Percentiles rank a stretch among this genome's conserved stretches.
Conservation (phyloP, 2,888 invertebrate genomes). For the Athalia circularis region DNA sequence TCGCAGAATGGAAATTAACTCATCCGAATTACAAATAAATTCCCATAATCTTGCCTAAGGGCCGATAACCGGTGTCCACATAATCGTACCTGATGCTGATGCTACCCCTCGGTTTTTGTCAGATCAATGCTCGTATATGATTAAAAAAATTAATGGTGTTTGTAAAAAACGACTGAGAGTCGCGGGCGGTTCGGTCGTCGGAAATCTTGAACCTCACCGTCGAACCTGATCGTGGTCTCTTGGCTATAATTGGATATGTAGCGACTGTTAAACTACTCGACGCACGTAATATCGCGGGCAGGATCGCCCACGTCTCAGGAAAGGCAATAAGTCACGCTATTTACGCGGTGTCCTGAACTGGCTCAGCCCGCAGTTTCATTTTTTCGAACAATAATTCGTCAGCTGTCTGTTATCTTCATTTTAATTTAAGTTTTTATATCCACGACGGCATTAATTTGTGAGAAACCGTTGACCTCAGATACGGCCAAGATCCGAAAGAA, state of each 20-base stretch:
- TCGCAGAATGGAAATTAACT: too few species aligned
- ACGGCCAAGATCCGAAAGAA: too few species aligned
- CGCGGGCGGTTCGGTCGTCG: neutral
- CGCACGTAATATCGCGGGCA: neutral
- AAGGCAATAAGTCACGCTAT: constrained; percentile 41
- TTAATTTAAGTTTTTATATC: neutral
- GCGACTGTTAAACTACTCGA: constrained; percentile 11
- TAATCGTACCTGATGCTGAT: too few species aligned
- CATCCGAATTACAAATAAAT: too few species aligned
- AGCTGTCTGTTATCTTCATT: neutral
- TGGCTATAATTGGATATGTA: constrained; percentile 41
- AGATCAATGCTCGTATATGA: neutral
- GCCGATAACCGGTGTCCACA: too few species aligned
- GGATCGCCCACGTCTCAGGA: constrained; percentile 35
- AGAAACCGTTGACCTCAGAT: too few species aligned
- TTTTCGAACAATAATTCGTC: neutral
- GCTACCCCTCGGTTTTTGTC: too few species aligned
- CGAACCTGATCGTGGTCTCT: neutral
- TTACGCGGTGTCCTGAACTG: constrained; percentile 32
- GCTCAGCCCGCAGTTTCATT: constrained; percentile 16
- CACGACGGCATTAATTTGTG: too few species aligned
- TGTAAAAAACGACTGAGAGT: neutral
- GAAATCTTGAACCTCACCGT: neutral
- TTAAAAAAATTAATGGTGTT: neutral
- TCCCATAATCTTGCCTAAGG: too few species aligned